These are phyloP conservation scores for Drosophila barbarae DNA, from an alignment of 2,888 invertebrate genomes.

Conservation along the genomic window DNA sequence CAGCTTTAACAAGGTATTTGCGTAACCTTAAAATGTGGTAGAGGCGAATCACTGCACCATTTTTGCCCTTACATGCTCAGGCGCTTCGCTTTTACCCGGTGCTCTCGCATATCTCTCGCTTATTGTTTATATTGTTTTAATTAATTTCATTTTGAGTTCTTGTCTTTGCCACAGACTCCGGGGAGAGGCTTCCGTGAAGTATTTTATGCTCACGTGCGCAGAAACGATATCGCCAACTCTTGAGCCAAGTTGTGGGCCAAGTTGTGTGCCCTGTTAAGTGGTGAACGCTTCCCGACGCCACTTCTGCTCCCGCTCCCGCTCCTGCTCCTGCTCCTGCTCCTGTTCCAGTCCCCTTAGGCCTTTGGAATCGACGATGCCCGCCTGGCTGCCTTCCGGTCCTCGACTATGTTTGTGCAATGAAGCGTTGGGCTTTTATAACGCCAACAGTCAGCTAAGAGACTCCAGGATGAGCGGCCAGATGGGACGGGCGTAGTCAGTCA, in stretches of 20 bases:
- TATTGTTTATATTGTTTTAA: conserved; percentile 68
- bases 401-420: conserved; percentile 69
- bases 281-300: conserved; percentile 40
- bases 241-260: conserved; percentile 49
- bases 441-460: conserved; percentile 65
- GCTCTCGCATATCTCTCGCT: conserved; percentile 39
- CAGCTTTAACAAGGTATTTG: conserved; percentile 1
- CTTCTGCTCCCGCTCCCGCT: not conserved
- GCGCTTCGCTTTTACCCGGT: not conserved
- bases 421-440: conserved; percentile 72
- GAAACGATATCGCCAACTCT: conserved; percentile 48
- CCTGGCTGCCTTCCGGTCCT: conserved; percentile 39
- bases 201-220: conserved; percentile 60
- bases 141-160: conserved; percentile 63
- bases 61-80: not conserved
- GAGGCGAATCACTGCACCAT: not conserved
- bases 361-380: conserved; percentile 35
- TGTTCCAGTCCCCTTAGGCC: conserved; percentile 34
- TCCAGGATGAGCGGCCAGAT: conserved; percentile 16
- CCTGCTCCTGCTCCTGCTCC: not conserved
- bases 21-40: not conserved
- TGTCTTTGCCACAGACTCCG: conserved; percentile 12
- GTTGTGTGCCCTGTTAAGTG: conserved; percentile 61
- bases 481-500: conserved; percentile 42
- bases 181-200: not conserved